Base-by-base conservation (phyloP, 2,888 invertebrate species). In the Melanophora roralis region DNA sequence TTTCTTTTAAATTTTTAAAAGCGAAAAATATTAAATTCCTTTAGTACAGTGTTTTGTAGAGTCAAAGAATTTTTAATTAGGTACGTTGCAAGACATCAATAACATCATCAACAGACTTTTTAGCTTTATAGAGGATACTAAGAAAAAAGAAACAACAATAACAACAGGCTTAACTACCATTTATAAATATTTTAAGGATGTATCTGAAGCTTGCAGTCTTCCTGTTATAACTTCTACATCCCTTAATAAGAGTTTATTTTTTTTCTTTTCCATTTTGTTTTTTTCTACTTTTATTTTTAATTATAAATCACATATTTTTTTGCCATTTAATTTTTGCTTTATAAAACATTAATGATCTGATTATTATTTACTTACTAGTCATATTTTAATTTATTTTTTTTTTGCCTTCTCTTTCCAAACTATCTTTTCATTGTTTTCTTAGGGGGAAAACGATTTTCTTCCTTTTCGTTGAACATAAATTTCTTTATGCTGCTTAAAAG, bases 311-410 rank as follows among this genome's bases (percentile, higher is more conserved):
- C 16, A 14, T 38, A 14, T 21, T 57, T 67, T 62, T 43, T 3
- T 57, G 14, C 1, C 34, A 14, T 62, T 55, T n/a, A 23, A 27
- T 36, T 38, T 45, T 55, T 34, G 36, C 16, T 36, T 65, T 47
- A 14, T 49, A 36, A 55, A 72, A 47, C 27, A 40, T 65, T 73
- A 73, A 65, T 64, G 64, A 65, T 57, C 65, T 73, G 64, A 65
- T 72, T 64, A 57, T 65, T 65, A 49, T 73, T 65, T 65, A 73
- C 57, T 73, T 64, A 64, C 73, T 64, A 38, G 55, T 9, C 45
- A 36, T 65, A 47, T 57, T 57, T 73, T 19, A 32, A 47, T 7
- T n/a, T 36, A 11, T 34, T n/a, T 38, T 36, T 19, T 27, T 36
- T 47, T 49, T 47, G 45, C 32, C 47, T 47, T 65, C 16, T 21